Evolutionary conservation across 2,888 invertebrate genomes (phyloP), one percentile per base, ranked within the genome.

Genomic region (Fragum whitleyi): DNA sequence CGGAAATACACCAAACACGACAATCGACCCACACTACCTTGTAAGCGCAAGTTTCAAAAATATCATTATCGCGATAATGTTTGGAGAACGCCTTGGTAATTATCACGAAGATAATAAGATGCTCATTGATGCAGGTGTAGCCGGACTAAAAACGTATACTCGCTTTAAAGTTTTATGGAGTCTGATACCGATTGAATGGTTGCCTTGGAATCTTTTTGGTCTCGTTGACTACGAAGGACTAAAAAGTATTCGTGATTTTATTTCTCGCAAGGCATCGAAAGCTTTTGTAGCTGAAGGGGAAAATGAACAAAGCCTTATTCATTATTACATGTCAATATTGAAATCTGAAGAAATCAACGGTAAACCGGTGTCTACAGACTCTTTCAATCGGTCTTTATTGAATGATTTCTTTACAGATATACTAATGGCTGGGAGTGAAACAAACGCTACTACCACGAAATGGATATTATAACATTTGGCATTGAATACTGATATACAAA

Each of bases 381-480:
- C 14, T 11, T 14, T 7, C 0, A 65, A 5, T 9, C 1, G 6
- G 5, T 9, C 21, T 2, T 65, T 0, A 1, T 21, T 1, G 1
- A 65, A 11, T 21, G 5, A 19, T n/a, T 65, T 19, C 19, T 32
- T 21, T 23, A 23, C 36, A n/a, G 67, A 79, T 7, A 16, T 79
- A 7, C n/a, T 79, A 9, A 32, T 28, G 0, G 65, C 79, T 26
- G 74, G 79, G 9, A 75, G 67, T 21, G 79, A 75, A 21, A 79
- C 79, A 2, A 68, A 55, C 1, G 65, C 71, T 19, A 67, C 53
- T 16, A 51, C 67, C 1, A 21, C 70, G 1, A 55, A 59, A 29
- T 75, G 74, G 75, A 29, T 29, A 23, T 6, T 74, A 2, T 21
- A 75, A 2, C 57, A 79, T 26, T 42, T 79, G 16, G 26, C 68